phyloP scores from a whole-genome alignment of 2,888 invertebrate species.

The Marasmarcha lunaedactyla region DNA sequence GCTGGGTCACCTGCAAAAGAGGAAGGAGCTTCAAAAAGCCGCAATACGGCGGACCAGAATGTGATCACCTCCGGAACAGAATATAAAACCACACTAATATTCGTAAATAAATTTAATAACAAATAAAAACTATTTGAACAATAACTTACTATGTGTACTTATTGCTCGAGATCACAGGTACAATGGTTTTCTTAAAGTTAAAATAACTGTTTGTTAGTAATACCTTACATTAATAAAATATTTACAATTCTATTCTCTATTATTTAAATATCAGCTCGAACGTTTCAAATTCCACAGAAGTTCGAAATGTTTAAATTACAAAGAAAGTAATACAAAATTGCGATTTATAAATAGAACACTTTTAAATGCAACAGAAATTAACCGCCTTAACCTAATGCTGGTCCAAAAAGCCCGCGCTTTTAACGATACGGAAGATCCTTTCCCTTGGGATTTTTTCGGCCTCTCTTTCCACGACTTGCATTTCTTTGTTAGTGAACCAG shows the following conservation, averaged over 20 bases:
- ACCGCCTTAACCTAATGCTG: too few species aligned
- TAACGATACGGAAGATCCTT: conserved; percentile 80
- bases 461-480: conserved; percentile 82
- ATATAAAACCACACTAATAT: background rate
- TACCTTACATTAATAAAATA: too few species aligned
- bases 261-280: too few species aligned
- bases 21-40: conserved; percentile 57
- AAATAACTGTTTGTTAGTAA: conserved; percentile 9
- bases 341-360: too few species aligned
- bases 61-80: conserved; percentile 11
- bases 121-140: conserved; percentile 27
- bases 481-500: conserved; percentile 82
- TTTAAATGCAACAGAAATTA: too few species aligned
- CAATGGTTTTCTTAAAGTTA: background rate
- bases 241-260: too few species aligned
- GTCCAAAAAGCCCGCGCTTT: conserved; percentile 76
- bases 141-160: conserved; percentile 59
- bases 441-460: conserved; percentile 84
- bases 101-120: conserved; percentile 7
- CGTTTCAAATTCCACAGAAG: too few species aligned
- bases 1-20: conserved; percentile 60
- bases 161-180: conserved; percentile 62
- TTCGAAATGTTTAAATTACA: too few species aligned
- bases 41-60: conserved; percentile 27
- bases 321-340: too few species aligned